These are phyloP conservation scores for Megathymus violae DNA, from an alignment of 1,140 invertebrate species.

Conservation along the genomic window DNA sequence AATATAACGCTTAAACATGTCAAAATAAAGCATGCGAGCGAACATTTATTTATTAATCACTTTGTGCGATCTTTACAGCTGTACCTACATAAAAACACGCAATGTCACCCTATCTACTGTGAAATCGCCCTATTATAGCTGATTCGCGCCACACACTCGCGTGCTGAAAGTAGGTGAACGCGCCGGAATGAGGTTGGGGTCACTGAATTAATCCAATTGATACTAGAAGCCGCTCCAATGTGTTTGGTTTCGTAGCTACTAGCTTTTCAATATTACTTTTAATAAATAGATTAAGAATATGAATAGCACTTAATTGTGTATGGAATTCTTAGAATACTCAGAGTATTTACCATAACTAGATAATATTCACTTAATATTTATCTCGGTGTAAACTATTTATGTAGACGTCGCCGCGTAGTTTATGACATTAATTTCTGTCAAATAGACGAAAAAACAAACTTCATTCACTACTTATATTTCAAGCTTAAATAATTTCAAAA, in stretches of 20 bases:
- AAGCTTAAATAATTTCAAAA: too few relatives aligned
- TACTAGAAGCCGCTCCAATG: constrained; percentile 35
- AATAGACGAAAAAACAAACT: too few relatives aligned
- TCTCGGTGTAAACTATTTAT: too few relatives aligned
- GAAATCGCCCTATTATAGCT: constrained; percentile 23
- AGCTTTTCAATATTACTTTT: background rate
- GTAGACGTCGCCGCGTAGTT: too few relatives aligned
- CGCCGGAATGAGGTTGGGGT: constrained; percentile 31
- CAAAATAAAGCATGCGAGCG: too few relatives aligned
- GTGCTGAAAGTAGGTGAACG: constrained; percentile 34
- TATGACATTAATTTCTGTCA: too few relatives aligned
- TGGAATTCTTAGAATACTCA: too few relatives aligned
- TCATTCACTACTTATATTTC: too few relatives aligned
- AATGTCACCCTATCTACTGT: constrained; percentile 5
- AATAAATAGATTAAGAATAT: background rate
- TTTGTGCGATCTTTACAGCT: background rate
- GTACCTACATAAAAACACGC: background rate
- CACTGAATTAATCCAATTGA: constrained; percentile 36
- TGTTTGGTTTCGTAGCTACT: constrained; percentile 16
- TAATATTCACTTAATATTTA: too few relatives aligned
- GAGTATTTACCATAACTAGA: too few relatives aligned
- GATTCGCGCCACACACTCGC: constrained; percentile 23
- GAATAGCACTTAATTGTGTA: constrained; percentile 4
- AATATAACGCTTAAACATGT: too few relatives aligned
- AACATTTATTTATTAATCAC: too few relatives aligned